Evolutionary conservation across 2,113 vertebrate genomes (phyloP), one percentile per base, ranked within the genome.

Genomic region (Brachionichthys hirsutus): DNA sequence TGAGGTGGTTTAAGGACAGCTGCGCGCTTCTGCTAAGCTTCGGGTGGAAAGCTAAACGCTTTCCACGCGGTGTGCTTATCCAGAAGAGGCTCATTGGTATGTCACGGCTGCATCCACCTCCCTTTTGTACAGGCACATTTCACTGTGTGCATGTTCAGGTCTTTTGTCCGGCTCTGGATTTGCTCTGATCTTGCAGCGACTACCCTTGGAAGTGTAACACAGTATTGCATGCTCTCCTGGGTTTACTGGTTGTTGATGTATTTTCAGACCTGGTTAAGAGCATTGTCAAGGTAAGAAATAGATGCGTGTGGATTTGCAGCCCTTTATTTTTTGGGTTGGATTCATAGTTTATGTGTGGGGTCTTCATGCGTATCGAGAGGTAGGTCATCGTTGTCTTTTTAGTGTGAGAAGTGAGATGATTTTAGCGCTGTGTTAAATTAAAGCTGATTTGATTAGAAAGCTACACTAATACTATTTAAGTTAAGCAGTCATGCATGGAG

Each of bases 131-230:
- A 61, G 34, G 68, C 44, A 55, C 65, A 42, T 50, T 38, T 58
- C 73, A 70, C 78, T 18, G 52, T 61, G 19, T 50, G 51, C 44
- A 12, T 59, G 61, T 68, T 70, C 57, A 77, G 73, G 73, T 84
- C 74, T 81, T 88, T 84, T 81, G 73, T 86, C 81, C 77, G 73
- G 60, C 56, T 64, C 57, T 73, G 81, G 83, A 86, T 88, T 81
- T 81, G 77, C 87, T 84, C 58, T 84, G 80, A 90, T 89, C 85
- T 81, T 77, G 70, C 61, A 77, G 75, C 85, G 87, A 87, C 90
- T 90, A 87, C 78, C 79, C 78, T 70, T 43, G 56, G 63, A 70
- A 65, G 68, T 75, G 69, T 75, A 83, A 75, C 73, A 74, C 59
- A 56, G 78, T 49, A 67, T 61, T 75, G 35, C 60, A 18, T 67